phyloP scores from a whole-genome alignment of 1,140 invertebrate genomes.

The Ditylenchus dipsaci region DNA sequence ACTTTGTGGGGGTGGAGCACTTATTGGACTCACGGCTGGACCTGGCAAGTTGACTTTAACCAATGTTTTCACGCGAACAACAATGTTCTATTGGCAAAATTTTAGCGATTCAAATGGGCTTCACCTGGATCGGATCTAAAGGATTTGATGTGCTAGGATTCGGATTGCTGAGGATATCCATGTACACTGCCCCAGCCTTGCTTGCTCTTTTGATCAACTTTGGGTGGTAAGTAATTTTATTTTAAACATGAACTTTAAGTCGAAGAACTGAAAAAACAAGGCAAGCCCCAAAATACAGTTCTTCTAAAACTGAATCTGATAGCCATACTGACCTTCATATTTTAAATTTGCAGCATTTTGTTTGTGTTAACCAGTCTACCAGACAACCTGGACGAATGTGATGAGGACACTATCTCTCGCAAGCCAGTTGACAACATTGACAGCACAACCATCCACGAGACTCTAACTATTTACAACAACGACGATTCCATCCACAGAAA shows the following conservation, averaged over 20 bases:
- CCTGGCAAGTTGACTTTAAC: conserved; percentile 25
- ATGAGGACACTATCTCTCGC: conserved; percentile 22
- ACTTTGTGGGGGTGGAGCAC: conserved; percentile 35
- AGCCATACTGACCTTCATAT: no score
- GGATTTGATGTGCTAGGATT: conserved; percentile 20
- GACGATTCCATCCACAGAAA: conserved; percentile 3
- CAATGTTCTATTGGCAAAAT: not conserved
- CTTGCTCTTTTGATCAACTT: conserved; percentile 39
- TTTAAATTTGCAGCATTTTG: conserved; percentile 5
- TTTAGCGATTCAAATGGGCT: not conserved
- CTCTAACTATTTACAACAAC: not conserved
- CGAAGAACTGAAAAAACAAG: no score
- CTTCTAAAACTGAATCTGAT: no score
- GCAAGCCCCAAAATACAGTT: no score
- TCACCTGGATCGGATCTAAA: conserved; percentile 28
- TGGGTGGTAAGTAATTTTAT: conserved; percentile 2
- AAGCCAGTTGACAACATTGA: not conserved
- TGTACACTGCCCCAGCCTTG: conserved; percentile 42
- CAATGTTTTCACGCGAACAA: not conserved
- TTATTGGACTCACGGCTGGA: conserved; percentile 37
- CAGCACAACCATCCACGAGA: not conserved
- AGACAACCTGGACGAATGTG: conserved; percentile 33
- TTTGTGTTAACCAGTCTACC: conserved; percentile 22
- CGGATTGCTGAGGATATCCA: conserved; percentile 21
- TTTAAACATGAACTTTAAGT: no score